These are phyloP conservation scores for Notodonta ziczac DNA, from an alignment of 2,888 invertebrate genomes.

Conservation along the genomic window DNA sequence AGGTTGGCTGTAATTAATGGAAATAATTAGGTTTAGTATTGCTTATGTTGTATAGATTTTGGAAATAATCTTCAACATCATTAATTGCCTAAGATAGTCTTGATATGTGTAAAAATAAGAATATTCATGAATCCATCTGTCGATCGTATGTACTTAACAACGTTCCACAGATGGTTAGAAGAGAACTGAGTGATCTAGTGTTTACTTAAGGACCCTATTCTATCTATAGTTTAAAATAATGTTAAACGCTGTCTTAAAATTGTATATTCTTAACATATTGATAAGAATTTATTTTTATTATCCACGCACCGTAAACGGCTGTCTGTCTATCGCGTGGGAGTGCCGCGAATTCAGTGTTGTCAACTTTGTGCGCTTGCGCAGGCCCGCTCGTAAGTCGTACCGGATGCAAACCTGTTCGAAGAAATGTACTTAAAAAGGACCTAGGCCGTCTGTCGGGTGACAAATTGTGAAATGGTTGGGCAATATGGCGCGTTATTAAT, in stretches of 20 bases:
- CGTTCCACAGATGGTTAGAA: no score
- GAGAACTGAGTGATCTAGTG: no score
- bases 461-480: conserved; percentile 29
- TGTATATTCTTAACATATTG: not conserved
- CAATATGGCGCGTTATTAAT: conserved; percentile 25
- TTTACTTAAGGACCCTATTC: no score
- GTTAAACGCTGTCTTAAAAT: no score
- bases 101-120: no score
- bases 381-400: conserved; percentile 12
- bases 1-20: conserved; percentile 1
- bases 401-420: conserved; percentile 47
- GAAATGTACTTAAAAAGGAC: conserved; percentile 42
- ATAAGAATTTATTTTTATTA: conserved; percentile 20
- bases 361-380: conserved; percentile 5
- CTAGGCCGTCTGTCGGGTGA: conserved; percentile 28
- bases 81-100: no score
- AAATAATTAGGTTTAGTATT: not conserved
- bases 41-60: no score
- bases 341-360: conserved; percentile 30
- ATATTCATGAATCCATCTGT: no score
- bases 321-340: conserved; percentile 33
- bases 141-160: no score
- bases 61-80: no score
- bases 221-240: no score
- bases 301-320: conserved; percentile 27